A percentile compares a stretch with the other conserved stretches of the same genome.
phyloP scores from a whole-genome alignment of 1,140 invertebrate genomes.

The Drosophila tropicalis region DNA sequence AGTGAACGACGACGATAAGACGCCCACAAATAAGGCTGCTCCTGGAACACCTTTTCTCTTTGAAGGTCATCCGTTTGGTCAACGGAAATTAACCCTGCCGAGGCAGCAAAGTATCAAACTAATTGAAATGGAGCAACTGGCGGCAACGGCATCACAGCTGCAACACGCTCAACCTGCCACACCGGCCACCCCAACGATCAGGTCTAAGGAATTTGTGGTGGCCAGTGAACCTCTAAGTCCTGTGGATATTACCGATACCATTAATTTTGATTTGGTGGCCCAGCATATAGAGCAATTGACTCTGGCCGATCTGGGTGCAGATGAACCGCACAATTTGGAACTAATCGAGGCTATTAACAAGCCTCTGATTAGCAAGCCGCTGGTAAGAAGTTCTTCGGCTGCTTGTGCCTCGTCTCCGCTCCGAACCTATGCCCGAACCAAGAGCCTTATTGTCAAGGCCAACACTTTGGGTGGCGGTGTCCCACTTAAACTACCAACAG shows the following conservation, averaged over 20 bases:
- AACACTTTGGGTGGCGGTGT: slow-evolving; percentile 60
- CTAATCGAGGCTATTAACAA: slow-evolving; percentile 74
- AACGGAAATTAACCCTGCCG: slow-evolving; percentile 58
- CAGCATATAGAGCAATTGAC: slow-evolving; percentile 67
- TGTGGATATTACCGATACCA: slow-evolving; percentile 58
- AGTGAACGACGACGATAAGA: slow-evolving; percentile 66
- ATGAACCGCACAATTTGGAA: slow-evolving; percentile 15
- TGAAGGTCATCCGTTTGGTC: slow-evolving; percentile 46
- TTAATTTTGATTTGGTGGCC: slow-evolving; percentile 68
- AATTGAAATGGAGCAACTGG: slow-evolving; percentile 74
- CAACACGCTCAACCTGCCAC: slow-evolving; percentile 32
- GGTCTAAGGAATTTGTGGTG: slow-evolving; percentile 66
- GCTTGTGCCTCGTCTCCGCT: slow-evolving; percentile 60
- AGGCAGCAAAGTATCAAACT: slow-evolving; percentile 70
- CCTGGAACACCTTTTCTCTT: slow-evolving; percentile 62
- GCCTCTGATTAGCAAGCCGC: slow-evolving; percentile 67
- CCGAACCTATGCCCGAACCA: slow-evolving; percentile 73
- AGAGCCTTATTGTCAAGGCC: slow-evolving; percentile 67
- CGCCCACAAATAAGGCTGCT: slow-evolving; percentile 67
- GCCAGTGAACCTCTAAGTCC: slow-evolving; percentile 68
- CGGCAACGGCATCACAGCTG: slow-evolving; percentile 59
- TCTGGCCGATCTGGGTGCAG: slow-evolving; percentile 43
- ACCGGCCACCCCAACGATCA: slow-evolving; percentile 24
- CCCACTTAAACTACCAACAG: slow-evolving; percentile 64
- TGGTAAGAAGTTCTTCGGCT: slow-evolving; percentile 70